Evolutionary conservation across 1,140 invertebrate species (phyloP).

Genomic region (Parapsyche elsis): DNA sequence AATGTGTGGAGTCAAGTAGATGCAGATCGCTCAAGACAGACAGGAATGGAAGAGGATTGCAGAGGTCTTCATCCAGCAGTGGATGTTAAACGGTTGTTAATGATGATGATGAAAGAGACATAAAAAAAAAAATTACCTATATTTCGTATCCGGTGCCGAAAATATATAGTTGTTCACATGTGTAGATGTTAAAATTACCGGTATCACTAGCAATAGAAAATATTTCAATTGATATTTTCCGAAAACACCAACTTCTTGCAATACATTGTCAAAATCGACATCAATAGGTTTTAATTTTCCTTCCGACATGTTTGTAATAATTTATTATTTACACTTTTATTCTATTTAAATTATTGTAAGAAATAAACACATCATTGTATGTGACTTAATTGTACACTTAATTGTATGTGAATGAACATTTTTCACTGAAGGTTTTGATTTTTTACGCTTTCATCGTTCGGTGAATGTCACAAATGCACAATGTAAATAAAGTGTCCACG

Average conservation of each 20-base stretch:
- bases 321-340: not conserved
- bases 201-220: conserved; percentile 60
- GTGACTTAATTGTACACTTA: no score
- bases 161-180: conserved; percentile 63
- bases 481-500: not conserved
- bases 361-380: no score
- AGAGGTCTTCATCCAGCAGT: no score
- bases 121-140: conserved; percentile 60
- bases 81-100: no score
- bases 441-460: no score
- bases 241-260: conserved; percentile 59
- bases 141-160: conserved; percentile 63
- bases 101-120: no score
- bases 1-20: no score
- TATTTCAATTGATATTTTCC: conserved; percentile 63
- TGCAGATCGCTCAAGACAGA: no score
- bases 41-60: no score
- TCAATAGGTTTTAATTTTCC: conserved; percentile 37
- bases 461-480: not conserved
- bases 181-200: conserved; percentile 62
- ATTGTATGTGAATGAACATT: no score
- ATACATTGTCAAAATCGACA: conserved; percentile 57
- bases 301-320: conserved; percentile 2
- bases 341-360: no score
- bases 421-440: no score